Percentiles rank a stretch among this genome's conserved stretches.
Evolutionary conservation across 2,113 vertebrate genomes (phyloP).

Genomic region (Osmerus eperlanus): DNA sequence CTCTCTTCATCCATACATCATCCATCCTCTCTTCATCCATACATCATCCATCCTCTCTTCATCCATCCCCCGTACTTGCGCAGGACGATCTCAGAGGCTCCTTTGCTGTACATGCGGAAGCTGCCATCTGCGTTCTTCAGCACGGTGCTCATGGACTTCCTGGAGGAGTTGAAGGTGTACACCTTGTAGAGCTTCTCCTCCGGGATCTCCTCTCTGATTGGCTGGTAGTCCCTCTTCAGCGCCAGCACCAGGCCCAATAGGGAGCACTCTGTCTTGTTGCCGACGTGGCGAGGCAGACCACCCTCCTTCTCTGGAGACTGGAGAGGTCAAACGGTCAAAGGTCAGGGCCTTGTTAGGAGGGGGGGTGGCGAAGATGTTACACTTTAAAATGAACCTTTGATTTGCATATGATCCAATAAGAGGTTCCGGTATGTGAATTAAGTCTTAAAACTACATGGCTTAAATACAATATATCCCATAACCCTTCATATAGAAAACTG

Average conservation of each 20-base stretch:
- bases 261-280: constrained; percentile 95
- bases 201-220: constrained; percentile 85
- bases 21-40: background rate
- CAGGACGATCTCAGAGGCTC: constrained; percentile 92
- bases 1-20: too few species aligned
- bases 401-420: too few species aligned
- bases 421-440: too few species aligned
- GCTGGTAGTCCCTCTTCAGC: constrained; percentile 91
- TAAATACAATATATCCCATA: background rate
- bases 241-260: constrained; percentile 88
- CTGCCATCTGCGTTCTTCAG: constrained; percentile 75
- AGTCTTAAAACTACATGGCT: too few species aligned
- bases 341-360: background rate
- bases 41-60: background rate
- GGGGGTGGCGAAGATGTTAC: background rate
- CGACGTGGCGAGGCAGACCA: constrained; percentile 90
- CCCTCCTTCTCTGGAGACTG: constrained; percentile 94
- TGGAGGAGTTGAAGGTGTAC: constrained; percentile 95
- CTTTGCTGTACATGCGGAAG: constrained; percentile 98
- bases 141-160: constrained; percentile 98
- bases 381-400: background rate
- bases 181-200: constrained; percentile 96
- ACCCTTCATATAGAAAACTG: background rate
- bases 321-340: background rate
- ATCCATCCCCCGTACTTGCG: constrained; percentile 81